Conservation (phyloP, 2,797 vertebrate species). For the Tachyglossus aculeatus region DNA sequence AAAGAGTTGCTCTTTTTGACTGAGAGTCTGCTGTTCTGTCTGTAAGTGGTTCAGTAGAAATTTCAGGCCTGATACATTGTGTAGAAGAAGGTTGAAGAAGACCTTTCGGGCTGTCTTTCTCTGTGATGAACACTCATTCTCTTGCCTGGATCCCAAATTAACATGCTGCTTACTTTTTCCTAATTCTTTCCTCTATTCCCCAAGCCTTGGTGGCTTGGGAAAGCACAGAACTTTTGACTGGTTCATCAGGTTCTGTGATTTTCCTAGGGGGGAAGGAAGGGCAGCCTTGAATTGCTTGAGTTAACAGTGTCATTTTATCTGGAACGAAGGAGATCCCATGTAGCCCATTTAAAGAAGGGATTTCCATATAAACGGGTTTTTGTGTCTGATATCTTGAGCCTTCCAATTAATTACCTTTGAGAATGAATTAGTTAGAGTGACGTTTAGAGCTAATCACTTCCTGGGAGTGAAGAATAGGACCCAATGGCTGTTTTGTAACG, state of each 20-base stretch:
- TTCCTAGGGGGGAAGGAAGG: conserved; percentile 9
- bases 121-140: neutral
- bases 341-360: conserved; percentile 23
- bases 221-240: neutral
- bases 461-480: conserved; percentile 18
- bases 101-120: neutral
- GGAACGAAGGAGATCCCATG: conserved; percentile 28
- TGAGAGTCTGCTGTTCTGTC: conserved; percentile 22
- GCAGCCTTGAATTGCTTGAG: conserved; percentile 18
- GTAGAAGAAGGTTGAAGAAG: neutral
- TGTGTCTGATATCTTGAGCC: conserved; percentile 40
- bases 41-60: neutral
- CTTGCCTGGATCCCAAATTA: neutral
- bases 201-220: too few species aligned
- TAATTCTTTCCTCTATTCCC: too few species aligned
- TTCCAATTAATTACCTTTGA: conserved; percentile 53
- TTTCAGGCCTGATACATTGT: neutral
- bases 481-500: conserved; percentile 38
- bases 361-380: conserved; percentile 58
- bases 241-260: neutral
- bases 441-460: conserved; percentile 26
- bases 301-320: conserved; percentile 48
- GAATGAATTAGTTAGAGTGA: conserved; percentile 27
- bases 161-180: neutral
- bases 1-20: conserved; percentile 13